phyloP scores from a whole-genome alignment of 2,113 vertebrate genomes.

The Pseudorectes ferrugineus region DNA sequence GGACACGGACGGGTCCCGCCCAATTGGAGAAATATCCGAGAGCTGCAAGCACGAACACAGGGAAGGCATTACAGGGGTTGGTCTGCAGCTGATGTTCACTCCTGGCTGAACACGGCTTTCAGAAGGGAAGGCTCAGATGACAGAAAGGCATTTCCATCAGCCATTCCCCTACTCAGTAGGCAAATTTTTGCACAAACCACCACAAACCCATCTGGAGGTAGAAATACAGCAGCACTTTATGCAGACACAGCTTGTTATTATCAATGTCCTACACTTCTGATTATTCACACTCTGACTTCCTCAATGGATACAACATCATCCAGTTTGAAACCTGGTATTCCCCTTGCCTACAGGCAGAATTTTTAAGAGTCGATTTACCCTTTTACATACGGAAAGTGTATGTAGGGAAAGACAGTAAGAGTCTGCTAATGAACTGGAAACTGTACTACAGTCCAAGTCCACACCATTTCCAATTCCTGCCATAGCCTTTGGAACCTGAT shows the following conservation, averaged over 20 bases:
- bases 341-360: neutral
- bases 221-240: neutral
- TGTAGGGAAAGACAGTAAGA: neutral
- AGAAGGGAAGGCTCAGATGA: neutral
- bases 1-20: constrained; percentile 90
- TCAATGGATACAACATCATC: neutral
- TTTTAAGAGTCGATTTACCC: neutral
- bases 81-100: neutral
- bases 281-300: neutral
- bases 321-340: neutral
- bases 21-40: constrained; percentile 92
- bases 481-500: neutral
- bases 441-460: neutral
- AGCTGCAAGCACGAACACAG: constrained; percentile 67
- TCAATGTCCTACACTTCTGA: neutral
- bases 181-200: neutral
- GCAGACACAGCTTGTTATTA: neutral
- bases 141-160: neutral
- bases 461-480: neutral
- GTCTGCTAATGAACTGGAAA: neutral
- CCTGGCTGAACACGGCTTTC: neutral
- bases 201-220: neutral
- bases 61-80: neutral
- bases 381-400: neutral
- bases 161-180: neutral